Evolutionary conservation across 1,140 invertebrate species (phyloP).

Genomic region (Parasteatoda tepidariorum): DNA sequence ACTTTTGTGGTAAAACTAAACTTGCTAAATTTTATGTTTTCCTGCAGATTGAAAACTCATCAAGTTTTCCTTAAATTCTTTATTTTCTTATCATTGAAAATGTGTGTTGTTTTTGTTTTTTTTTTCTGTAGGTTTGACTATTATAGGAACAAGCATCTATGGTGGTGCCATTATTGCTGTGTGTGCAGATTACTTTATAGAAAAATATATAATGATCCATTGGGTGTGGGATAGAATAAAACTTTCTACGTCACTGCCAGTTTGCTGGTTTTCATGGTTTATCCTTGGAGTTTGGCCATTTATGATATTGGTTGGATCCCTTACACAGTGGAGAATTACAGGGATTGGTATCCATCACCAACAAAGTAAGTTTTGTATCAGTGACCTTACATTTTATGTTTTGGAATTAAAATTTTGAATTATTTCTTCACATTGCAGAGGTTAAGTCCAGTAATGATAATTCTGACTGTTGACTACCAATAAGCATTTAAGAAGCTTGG

Average conservation of each 20-base stretch:
- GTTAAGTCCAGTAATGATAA: too few species aligned
- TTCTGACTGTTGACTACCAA: too few species aligned
- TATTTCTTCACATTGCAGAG: too few species aligned
- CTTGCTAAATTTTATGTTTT: too few species aligned
- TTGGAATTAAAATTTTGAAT: neutral
- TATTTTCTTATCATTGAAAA: too few species aligned
- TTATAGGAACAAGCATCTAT: conserved; percentile 81
- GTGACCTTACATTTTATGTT: neutral
- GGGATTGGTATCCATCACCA: conserved; percentile 77
- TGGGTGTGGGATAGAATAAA: conserved; percentile 76
- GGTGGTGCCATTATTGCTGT: conserved; percentile 80
- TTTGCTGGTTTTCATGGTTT: conserved; percentile 83
- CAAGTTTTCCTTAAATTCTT: too few species aligned
- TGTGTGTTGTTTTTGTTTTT: too few species aligned
- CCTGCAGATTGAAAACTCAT: too few species aligned
- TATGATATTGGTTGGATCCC: conserved; percentile 76
- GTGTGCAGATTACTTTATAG: conserved; percentile 82
- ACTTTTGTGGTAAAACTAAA: too few species aligned
- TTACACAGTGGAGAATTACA: conserved; percentile 78
- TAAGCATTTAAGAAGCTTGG: too few species aligned
- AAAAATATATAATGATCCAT: conserved; percentile 77
- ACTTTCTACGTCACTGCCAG: conserved; percentile 68
- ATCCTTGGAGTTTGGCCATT: conserved; percentile 80
- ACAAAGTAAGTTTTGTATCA: conserved; percentile 62
- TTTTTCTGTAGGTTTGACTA: conserved; percentile 70